Evolutionary conservation across 2,113 vertebrate genomes (phyloP).

Genomic region (Coreoperca whiteheadi): DNA sequence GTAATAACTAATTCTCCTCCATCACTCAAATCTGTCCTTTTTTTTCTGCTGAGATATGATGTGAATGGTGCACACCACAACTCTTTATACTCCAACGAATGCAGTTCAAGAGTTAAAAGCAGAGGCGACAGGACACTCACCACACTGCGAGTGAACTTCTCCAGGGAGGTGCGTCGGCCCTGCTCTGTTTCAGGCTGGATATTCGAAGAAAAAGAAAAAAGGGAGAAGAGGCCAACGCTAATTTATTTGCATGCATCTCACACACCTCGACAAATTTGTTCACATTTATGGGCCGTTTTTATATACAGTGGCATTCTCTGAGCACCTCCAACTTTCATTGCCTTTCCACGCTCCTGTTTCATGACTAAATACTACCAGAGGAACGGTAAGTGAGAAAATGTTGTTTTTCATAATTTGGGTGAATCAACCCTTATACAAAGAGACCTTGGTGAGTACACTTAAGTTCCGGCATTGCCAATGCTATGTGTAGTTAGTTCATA

Average conservation of each 20-base stretch:
- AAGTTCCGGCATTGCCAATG: background rate
- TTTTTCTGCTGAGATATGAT: background rate
- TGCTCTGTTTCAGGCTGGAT: conserved; percentile 95
- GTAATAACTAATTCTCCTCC: background rate
- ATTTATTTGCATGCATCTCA: background rate
- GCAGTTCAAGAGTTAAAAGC: background rate
- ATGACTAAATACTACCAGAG: too few species aligned
- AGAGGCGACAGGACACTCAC: conserved; percentile 84
- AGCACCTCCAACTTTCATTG: background rate
- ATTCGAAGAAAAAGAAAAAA: conserved; percentile 13
- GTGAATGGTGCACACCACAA: background rate
- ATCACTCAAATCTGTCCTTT: background rate
- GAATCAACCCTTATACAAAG: background rate
- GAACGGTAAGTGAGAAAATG: background rate
- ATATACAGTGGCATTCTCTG: background rate
- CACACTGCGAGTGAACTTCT: conserved; percentile 99
- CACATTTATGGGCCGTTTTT: background rate
- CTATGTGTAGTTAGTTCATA: background rate
- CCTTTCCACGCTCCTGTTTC: background rate
- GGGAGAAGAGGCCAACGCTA: background rate
- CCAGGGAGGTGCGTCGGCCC: conserved; percentile 98
- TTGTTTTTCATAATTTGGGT: background rate
- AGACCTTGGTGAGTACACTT: too few species aligned
- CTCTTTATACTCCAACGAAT: background rate
- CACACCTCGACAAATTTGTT: background rate